These are phyloP conservation scores for Caracal caracal DNA, from an alignment of 2,113 vertebrate genomes.

Conservation along the genomic window DNA sequence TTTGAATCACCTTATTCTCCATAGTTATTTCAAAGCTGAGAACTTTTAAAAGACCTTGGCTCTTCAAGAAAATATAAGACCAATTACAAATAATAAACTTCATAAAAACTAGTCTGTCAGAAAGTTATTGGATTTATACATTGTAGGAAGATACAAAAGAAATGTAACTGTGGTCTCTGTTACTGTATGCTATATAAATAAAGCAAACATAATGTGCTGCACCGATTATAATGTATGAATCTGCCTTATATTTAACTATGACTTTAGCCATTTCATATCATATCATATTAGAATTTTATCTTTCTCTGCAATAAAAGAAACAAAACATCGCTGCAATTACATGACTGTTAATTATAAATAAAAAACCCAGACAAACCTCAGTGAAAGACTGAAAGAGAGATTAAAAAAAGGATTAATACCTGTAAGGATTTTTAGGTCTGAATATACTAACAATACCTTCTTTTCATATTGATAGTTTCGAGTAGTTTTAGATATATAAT, in stretches of 20 bases:
- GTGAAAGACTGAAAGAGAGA: neutral
- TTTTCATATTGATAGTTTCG: neutral
- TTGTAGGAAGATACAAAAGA: constrained; percentile 53
- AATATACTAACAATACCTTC: neutral
- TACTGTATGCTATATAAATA: constrained; percentile 29
- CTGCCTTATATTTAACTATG: neutral
- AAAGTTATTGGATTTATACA: constrained; percentile 67
- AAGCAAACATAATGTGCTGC: constrained; percentile 15
- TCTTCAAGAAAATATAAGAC: constrained; percentile 65
- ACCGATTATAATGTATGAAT: constrained; percentile 14
- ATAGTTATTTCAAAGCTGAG: constrained; percentile 63
- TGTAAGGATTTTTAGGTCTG: neutral
- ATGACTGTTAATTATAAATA: neutral
- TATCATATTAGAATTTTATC: constrained; percentile 14
- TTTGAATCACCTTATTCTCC: constrained; percentile 60
- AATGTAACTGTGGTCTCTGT: constrained; percentile 57
- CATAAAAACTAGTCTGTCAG: constrained; percentile 70
- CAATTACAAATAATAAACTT: constrained; percentile 71
- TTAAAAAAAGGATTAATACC: neutral
- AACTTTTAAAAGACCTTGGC: constrained; percentile 72
- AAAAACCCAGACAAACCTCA: neutral
- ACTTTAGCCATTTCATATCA: neutral
- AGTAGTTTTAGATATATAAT: neutral
- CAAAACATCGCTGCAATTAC: neutral
- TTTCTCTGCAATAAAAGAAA: constrained; percentile 30